Evolutionary conservation across 2,888 invertebrate species (phyloP), one percentile per base, ranked within the genome.

Genomic region (Drosophila stalkeri): DNA sequence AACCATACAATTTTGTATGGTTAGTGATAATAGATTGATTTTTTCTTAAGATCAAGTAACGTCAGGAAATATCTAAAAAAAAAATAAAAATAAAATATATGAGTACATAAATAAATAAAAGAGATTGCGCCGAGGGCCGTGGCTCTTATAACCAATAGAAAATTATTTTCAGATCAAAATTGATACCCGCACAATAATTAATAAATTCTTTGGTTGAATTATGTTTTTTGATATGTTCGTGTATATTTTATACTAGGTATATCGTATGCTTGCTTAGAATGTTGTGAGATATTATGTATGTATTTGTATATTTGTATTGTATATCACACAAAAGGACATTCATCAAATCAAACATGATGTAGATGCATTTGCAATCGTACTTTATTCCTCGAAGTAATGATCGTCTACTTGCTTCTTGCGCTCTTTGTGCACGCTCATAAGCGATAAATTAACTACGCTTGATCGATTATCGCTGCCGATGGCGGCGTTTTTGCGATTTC

Each of bases 351-450:
- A 31, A 33, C 11, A 49, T 12, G 23, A 46, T 3, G 1, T 23
- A n/a, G 3, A 46, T 14, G 43, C 6, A 35, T 63, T 31, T 2
- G 2, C 20, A 23, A 18, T 11, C 33, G 14, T 23, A 54, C 9
- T 5, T 54, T 67, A 62, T 7, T 72, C 67, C 9, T 77, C 82
- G 18, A 80, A 71, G 44, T 46, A 79, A 39, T 14, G 76, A 23
- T 80, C 80, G 0, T 59, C 49, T 4, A 0, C 0, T 23, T 7
- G 3, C 37, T 54, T 57, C 16, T 44, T 44, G 27, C 31, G 41
- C 6, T 39, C 7, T 3, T 9, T 56, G 11, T 4, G 5, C 12
- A 3, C 3, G 8, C 23, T n/a, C 2, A 12, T 8, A 16, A 7
- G 11, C 3, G 18, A 2, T 33, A 18, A 0, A 35, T 2, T 9